Conservation (phyloP, 2,113 vertebrate genomes). For the Rhegmatorhina hoffmannsi region DNA sequence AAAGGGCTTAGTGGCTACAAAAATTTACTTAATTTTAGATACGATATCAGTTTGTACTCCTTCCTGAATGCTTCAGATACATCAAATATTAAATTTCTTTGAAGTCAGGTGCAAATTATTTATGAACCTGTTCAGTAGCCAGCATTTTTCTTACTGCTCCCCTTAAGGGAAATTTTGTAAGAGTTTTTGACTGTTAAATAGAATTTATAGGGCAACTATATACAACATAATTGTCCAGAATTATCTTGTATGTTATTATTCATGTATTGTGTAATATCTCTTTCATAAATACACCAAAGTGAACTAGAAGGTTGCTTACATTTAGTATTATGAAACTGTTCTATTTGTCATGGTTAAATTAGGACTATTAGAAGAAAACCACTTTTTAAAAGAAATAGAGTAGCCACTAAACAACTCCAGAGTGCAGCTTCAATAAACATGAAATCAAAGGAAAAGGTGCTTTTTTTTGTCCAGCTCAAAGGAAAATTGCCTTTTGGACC, state of each 20-base stretch:
- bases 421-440: not conserved
- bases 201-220: not conserved
- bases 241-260: not conserved
- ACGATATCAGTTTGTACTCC: not conserved
- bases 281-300: not conserved
- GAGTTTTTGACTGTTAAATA: not conserved
- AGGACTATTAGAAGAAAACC: not conserved
- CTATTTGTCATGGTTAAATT: not conserved
- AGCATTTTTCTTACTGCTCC: not conserved
- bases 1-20: not conserved
- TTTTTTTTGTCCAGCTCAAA: constrained; percentile 9
- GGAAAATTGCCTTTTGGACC: not conserved
- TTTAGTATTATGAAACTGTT: not conserved
- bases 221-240: not conserved
- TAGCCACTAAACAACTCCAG: not conserved
- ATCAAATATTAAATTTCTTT: constrained; percentile 1
- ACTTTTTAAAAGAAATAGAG: not conserved
- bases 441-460: not conserved
- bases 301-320: not conserved
- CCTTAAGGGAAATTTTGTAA: not conserved
- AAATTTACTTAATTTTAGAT: not conserved
- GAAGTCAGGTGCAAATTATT: constrained; percentile 22
- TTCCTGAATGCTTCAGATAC: not conserved
- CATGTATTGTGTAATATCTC: not conserved
- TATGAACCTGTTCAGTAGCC: not conserved